phyloP scores from a whole-genome alignment of 1,140 invertebrate genomes.

The Bombus confusus region DNA sequence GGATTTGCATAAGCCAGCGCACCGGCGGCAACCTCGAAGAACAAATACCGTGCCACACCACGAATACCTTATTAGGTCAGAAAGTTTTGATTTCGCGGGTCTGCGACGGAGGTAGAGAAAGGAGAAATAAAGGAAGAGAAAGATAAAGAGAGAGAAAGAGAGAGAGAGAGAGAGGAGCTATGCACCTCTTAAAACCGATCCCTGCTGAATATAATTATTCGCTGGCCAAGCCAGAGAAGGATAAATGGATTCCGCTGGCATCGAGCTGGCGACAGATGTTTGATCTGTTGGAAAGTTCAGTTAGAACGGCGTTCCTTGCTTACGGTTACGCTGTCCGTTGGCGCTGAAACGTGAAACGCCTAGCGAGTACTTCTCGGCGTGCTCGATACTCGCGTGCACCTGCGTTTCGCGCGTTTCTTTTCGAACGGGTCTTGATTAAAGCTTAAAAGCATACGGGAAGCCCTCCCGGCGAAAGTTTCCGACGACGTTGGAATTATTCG shows the following conservation, averaged over 20 bases:
- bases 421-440: too few relatives aligned
- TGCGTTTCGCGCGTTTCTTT: background rate
- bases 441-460: background rate
- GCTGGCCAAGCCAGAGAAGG: conserved; percentile 6
- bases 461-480: background rate
- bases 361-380: background rate
- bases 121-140: background rate
- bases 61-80: conserved; percentile 69
- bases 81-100: conserved; percentile 66
- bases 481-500: background rate
- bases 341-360: conserved; percentile 2
- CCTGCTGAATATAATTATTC: conserved; percentile 73
- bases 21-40: conserved; percentile 15
- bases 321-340: background rate
- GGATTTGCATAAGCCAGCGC: conserved; percentile 61
- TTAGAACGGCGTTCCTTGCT: conserved; percentile 22
- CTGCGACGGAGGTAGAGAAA: background rate
- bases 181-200: conserved; percentile 64
- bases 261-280: conserved; percentile 59
- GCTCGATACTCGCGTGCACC: too few relatives aligned
- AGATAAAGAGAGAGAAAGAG: background rate
- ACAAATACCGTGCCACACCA: conserved; percentile 50
- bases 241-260: conserved; percentile 54
- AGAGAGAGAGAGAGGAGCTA: conserved; percentile 14
- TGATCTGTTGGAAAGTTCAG: conserved; percentile 59